phyloP scores from a whole-genome alignment of 2,797 vertebrate genomes.

The Lycodopsis pacificus region DNA sequence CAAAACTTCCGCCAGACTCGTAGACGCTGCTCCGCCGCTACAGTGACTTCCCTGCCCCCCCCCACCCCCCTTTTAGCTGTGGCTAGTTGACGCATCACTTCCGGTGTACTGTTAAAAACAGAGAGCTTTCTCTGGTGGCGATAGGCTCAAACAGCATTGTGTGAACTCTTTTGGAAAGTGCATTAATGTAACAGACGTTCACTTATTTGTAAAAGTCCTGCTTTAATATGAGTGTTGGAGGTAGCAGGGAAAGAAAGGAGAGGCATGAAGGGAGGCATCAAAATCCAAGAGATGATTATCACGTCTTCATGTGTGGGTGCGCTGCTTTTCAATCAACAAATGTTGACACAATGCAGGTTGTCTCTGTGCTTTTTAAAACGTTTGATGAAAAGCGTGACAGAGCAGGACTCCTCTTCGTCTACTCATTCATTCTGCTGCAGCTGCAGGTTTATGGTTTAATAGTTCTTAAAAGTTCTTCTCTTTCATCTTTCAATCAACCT shows the following conservation, averaged over 20 bases:
- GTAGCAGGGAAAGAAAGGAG: not conserved
- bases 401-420: not conserved
- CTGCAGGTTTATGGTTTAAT: not conserved
- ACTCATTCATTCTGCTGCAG: not conserved
- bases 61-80: not conserved
- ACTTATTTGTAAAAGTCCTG: not conserved
- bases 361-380: slow-evolving; percentile 12
- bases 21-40: not conserved
- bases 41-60: accelerated
- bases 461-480: not conserved
- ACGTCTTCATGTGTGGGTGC: not conserved
- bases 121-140: not conserved
- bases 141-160: not conserved
- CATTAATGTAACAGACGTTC: not conserved
- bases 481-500: not conserved
- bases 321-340: slow-evolving; percentile 20
- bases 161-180: not conserved
- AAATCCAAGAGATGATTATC: slow-evolving; percentile 25
- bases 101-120: not conserved
- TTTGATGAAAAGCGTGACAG: not conserved
- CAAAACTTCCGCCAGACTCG: too few relatives aligned
- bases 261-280: slow-evolving; percentile 5
- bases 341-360: slow-evolving; percentile 15
- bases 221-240: slow-evolving; percentile 1
- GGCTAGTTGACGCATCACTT: too few relatives aligned